phyloP scores from a whole-genome alignment of 2,113 vertebrate genomes.

The Kobus ellipsiprymnus region DNA sequence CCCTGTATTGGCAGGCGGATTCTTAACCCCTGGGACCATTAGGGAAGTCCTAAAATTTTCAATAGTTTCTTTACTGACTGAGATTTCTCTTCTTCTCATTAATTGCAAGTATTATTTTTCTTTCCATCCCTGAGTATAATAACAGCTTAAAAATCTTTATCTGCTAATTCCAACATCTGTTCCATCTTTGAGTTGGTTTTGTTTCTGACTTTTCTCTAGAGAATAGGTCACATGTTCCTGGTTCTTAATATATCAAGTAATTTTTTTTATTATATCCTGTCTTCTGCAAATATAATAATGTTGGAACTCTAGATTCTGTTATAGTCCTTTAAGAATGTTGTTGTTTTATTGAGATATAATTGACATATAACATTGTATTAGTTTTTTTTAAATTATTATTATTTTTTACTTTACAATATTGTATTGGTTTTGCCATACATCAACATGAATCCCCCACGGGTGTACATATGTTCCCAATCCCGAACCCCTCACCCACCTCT shows the following conservation, averaged over 20 bases:
- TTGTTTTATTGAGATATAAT: background rate
- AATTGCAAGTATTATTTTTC: background rate
- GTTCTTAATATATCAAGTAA: background rate
- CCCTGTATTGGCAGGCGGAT: background rate
- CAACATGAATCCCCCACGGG: too few species aligned
- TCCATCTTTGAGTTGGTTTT: background rate
- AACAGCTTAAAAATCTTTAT: background rate
- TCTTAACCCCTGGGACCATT: background rate
- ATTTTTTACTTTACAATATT: too few species aligned
- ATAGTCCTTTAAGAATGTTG: background rate
- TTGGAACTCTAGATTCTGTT: background rate
- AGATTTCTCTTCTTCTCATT: background rate
- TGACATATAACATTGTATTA: background rate
- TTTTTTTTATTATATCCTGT: background rate
- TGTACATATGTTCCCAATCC: too few species aligned
- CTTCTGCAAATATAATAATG: background rate
- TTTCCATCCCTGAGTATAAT: background rate
- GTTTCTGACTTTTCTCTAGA: background rate
- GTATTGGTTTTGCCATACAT: too few species aligned
- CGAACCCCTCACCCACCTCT: fast-evolving
- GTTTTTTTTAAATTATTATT: too few species aligned
- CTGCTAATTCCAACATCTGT: background rate
- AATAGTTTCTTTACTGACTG: background rate
- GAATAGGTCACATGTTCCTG: background rate
- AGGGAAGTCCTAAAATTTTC: background rate